Percentiles rank a stretch among this genome's conserved stretches.
Conservation (phyloP, 2,888 invertebrate species). For the Acleris sparsana region DNA sequence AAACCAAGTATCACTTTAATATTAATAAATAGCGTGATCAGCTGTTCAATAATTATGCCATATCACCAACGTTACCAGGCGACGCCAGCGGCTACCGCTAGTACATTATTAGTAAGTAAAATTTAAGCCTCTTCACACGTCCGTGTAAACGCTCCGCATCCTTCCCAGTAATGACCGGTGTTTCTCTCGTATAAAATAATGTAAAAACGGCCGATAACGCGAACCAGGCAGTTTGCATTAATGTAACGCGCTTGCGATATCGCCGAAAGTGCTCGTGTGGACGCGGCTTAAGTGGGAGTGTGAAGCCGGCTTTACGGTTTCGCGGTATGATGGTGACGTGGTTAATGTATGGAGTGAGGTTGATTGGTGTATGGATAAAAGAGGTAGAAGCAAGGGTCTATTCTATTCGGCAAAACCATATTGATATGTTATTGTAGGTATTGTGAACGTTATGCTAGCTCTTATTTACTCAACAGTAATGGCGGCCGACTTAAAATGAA, state of each 20-base stretch:
- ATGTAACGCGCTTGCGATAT: slow-evolving; percentile 59
- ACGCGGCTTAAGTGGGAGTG: slow-evolving; percentile 15
- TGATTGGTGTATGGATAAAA: no score
- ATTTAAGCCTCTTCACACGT: slow-evolving; percentile 29
- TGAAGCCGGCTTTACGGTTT: slow-evolving; percentile 22
- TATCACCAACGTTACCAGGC: not conserved
- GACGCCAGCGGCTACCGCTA: not conserved
- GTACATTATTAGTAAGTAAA: not conserved
- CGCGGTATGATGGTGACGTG: slow-evolving; percentile 2
- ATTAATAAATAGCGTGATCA: no score
- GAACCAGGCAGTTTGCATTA: slow-evolving; percentile 63
- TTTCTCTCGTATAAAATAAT: slow-evolving; percentile 47
- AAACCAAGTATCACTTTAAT: no score
- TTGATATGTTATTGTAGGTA: no score
- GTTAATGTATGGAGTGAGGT: not conserved
- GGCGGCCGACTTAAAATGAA: no score
- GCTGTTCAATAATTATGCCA: no score
- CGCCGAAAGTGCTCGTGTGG: slow-evolving; percentile 39
- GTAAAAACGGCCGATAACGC: slow-evolving; percentile 63
- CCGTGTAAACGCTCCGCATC: slow-evolving; percentile 36
- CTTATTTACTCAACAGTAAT: no score
- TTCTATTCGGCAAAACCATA: no score
- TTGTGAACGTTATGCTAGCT: no score
- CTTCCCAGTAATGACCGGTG: slow-evolving; percentile 54
- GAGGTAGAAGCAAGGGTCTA: no score